These are phyloP conservation scores for Hydrotaea cyrtoneurina DNA, from an alignment of 2,888 invertebrate genomes.

Conservation along the genomic window DNA sequence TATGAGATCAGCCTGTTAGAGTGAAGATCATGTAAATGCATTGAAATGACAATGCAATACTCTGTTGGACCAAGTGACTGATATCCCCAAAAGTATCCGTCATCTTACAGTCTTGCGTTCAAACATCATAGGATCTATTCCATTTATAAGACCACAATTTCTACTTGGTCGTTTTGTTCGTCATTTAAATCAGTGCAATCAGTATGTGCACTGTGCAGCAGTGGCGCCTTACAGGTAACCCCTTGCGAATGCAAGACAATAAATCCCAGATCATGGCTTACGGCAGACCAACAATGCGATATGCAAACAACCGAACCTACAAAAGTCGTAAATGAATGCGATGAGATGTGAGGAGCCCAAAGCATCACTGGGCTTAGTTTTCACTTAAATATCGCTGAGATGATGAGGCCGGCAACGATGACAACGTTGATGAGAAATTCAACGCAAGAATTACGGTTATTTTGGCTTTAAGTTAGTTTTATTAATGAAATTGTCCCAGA, in stretches of 20 bases:
- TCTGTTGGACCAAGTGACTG: too few species aligned
- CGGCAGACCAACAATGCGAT: not conserved
- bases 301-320: not conserved
- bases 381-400: not conserved
- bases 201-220: not conserved
- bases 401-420: not conserved
- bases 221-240: constrained; percentile 25
- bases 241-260: constrained; percentile 14
- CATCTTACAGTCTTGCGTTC: too few species aligned
- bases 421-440: constrained; percentile 3
- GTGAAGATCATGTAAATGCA: too few species aligned
- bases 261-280: constrained; percentile 40
- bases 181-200: too few species aligned
- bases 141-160: too few species aligned
- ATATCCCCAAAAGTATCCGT: too few species aligned
- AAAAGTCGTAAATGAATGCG: constrained; percentile 13
- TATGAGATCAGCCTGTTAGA: too few species aligned
- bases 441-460: constrained; percentile 5
- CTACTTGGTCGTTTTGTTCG: too few species aligned
- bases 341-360: not conserved
- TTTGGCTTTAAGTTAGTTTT: constrained; percentile 7
- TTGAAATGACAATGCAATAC: too few species aligned
- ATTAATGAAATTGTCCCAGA: constrained; percentile 67
- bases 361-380: not conserved
- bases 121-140: too few species aligned